These are phyloP conservation scores for Sinodicranocentrus sp. DNA, from an alignment of 2,888 invertebrate genomes.

Conservation along the genomic window DNA sequence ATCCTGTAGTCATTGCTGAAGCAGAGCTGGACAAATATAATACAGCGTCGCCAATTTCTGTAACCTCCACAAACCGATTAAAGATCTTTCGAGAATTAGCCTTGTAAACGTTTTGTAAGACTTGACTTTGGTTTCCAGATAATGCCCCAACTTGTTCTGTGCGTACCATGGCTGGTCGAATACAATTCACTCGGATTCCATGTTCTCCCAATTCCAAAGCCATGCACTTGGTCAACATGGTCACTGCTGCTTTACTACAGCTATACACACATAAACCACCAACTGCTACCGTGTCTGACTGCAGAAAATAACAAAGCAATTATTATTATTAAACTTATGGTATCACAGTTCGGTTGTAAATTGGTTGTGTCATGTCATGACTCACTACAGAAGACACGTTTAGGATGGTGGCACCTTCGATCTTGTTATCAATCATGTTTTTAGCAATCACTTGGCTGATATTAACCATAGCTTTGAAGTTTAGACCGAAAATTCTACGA, in stretches of 20 bases:
- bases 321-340: background rate
- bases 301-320: no score
- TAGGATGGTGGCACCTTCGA: constrained; percentile 54
- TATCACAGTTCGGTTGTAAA: no score
- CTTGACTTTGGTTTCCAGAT: constrained; percentile 36
- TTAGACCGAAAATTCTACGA: constrained; percentile 55
- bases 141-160: constrained; percentile 52
- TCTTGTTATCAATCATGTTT: constrained; percentile 48
- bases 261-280: constrained; percentile 42
- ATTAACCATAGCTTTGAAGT: constrained; percentile 59
- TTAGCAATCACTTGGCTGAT: constrained; percentile 52
- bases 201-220: constrained; percentile 55
- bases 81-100: constrained; percentile 53
- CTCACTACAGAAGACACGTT: constrained; percentile 58
- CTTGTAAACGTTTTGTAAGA: constrained; percentile 43
- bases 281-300: constrained; percentile 56
- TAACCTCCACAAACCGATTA: constrained; percentile 49
- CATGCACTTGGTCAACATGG: constrained; percentile 56
- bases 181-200: constrained; percentile 59
- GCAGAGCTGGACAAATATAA: constrained; percentile 54
- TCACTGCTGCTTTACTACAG: constrained; percentile 60
- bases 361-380: background rate
- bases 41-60: constrained; percentile 58
- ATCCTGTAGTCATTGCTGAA: constrained; percentile 58
- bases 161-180: constrained; percentile 56